A percentile compares a stretch with the other conserved stretches of the same genome.
Evolutionary conservation across 2,888 invertebrate genomes (phyloP).

Genomic region (Aphelenchoides bicaudatus): DNA sequence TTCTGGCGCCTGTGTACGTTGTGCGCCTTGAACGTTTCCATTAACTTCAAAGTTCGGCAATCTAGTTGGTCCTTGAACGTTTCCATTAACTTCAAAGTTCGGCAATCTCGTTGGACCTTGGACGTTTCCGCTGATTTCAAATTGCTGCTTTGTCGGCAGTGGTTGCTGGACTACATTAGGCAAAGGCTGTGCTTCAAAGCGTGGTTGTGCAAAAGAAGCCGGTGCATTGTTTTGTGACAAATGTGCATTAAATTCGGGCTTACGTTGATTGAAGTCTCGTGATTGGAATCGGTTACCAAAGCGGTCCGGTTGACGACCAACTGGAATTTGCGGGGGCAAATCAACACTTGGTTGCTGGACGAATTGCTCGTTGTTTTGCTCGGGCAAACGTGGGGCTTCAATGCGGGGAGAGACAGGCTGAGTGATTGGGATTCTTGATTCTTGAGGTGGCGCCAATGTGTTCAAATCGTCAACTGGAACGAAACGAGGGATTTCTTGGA

Average conservation of each 20-base stretch:
- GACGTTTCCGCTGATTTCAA: neutral
- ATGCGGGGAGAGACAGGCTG: neutral
- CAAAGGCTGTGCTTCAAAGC: no score
- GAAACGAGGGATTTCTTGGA: neutral
- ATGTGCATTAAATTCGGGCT: neutral
- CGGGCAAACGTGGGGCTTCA: neutral
- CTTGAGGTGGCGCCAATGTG: neutral
- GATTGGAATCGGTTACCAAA: no score
- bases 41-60: no score
- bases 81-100: no score
- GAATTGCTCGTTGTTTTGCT: neutral
- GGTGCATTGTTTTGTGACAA: conserved; percentile 2
- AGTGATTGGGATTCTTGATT: neutral
- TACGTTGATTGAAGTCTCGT: no score
- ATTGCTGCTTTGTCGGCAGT: neutral
- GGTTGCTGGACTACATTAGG: no score
- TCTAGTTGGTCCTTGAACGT: neutral
- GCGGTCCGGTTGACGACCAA: no score
- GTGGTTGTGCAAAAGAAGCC: neutral
- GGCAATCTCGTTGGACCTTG: no score
- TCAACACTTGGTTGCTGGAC: neutral
- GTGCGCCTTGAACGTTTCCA: neutral
- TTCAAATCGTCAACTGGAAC: neutral
- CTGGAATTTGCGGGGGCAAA: neutral
- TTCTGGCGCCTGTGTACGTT: no score